A percentile compares a stretch with the other conserved stretches of the same genome.
Conservation (phyloP, 2,113 vertebrate genomes). For the Erpornis zantholeuca region DNA sequence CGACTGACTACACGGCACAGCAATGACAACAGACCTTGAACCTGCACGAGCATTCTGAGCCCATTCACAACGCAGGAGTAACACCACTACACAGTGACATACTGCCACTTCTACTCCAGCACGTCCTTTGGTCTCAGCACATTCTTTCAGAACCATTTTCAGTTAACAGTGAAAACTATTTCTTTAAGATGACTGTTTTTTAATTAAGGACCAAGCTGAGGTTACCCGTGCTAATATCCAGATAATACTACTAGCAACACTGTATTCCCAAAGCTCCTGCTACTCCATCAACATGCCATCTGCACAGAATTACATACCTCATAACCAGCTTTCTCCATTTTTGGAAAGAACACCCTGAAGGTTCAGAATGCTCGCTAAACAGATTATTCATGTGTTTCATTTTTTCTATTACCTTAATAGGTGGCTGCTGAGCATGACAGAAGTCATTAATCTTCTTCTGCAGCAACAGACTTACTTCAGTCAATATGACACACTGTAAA, state of each 20-base stretch:
- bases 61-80: background rate
- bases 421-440: constrained; percentile 86
- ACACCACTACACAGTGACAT: background rate
- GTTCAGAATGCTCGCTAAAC: background rate
- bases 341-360: background rate
- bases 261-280: background rate
- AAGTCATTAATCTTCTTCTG: constrained; percentile 91
- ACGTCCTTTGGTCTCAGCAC: background rate
- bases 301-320: background rate
- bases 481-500: constrained; percentile 91
- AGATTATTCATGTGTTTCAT: background rate
- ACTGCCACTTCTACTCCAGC: background rate
- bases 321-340: background rate
- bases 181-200: background rate
- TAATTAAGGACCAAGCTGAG: background rate
- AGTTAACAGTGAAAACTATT: background rate
- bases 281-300: background rate
- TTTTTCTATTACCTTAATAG: constrained; percentile 85
- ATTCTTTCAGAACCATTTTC: background rate
- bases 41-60: background rate
- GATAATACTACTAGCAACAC: background rate
- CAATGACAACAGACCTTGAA: background rate
- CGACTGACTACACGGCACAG: background rate
- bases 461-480: constrained; percentile 82
- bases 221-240: background rate